These are phyloP conservation scores for Zeugodacus cucurbitae DNA, from an alignment of 1,140 invertebrate genomes.

Conservation along the genomic window DNA sequence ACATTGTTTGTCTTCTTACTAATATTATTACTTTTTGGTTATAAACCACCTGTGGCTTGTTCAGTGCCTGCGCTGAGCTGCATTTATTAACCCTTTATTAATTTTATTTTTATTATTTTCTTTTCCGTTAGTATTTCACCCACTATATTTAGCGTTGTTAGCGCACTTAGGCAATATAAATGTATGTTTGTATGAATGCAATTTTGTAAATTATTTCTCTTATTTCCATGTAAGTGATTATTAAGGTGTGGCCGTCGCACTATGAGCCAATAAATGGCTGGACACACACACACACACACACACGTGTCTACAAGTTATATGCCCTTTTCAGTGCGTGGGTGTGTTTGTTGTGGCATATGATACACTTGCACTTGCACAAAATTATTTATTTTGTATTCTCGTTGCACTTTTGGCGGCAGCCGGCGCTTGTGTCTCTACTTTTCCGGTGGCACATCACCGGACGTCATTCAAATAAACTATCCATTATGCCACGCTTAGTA, in stretches of 20 bases:
- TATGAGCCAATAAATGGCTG: neutral
- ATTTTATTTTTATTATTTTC: too few relatives aligned
- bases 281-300: neutral
- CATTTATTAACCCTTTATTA: too few relatives aligned
- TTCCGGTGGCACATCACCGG: neutral
- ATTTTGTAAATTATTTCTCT: conserved; percentile 64
- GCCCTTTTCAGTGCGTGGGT: neutral
- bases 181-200: conserved; percentile 45
- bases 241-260: conserved; percentile 54
- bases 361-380: neutral
- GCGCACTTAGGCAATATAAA: neutral
- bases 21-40: too few relatives aligned
- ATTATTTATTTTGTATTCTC: neutral
- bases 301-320: too few relatives aligned
- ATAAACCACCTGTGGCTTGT: too few relatives aligned
- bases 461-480: neutral
- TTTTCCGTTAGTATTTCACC: too few relatives aligned
- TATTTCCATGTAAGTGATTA: conserved; percentile 63
- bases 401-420: neutral
- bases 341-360: neutral
- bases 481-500: neutral
- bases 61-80: too few relatives aligned
- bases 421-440: neutral
- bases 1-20: too few relatives aligned
- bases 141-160: too few relatives aligned